Base-by-base conservation (phyloP, 2,113 vertebrate genomes). In the Notarius lentiginosus region DNA sequence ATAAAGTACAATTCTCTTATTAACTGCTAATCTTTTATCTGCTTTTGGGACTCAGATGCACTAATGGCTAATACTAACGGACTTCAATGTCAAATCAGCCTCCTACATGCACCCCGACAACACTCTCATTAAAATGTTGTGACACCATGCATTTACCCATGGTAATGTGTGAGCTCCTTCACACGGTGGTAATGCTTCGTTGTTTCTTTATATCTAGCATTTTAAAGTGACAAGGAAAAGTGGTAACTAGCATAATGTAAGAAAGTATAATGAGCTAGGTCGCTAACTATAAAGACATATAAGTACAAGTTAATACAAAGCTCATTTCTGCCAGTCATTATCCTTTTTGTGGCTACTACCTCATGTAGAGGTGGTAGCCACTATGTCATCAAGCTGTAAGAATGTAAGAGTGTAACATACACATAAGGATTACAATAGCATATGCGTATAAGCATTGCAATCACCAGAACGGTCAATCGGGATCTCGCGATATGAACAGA, bases 21-120 rank as follows among this genome's bases (percentile, higher is more conserved):
- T 85, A 77, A 77, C 61, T 34, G 84, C 84, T 49, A 53, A 85
- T 79, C 41, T 34, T 85, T 53, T 79, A 75, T 51, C 56, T 24
- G n/a, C 58, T 51, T 34, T 15, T 27, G 20, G 76, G 47, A 61
- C 84, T 85, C 56, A 17, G 53, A 27, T 84, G 83, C n/a, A 34
- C 30, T 84, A 84, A 84, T 49, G 53, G 70, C 56, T 10, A 61
- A 63, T 2, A 17, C 15, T 30, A 68, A 70, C 51, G 30, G 82
- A 20, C 47, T 83, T 83, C 22, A 70, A 70, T 55, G 47, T 65
- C 55, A 41, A 49, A 61, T 41, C 83, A 61, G 55, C 70, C 56
- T 76, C 68, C 68, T 17, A 17, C 27, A 15, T 68, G n/a, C 27
- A 41, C 68, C 18, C 41, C 72, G 22, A 47, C 72, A 75, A 22